Conservation (phyloP, 2,888 invertebrate species). For the Kuschelorhynchus macadamiae region DNA sequence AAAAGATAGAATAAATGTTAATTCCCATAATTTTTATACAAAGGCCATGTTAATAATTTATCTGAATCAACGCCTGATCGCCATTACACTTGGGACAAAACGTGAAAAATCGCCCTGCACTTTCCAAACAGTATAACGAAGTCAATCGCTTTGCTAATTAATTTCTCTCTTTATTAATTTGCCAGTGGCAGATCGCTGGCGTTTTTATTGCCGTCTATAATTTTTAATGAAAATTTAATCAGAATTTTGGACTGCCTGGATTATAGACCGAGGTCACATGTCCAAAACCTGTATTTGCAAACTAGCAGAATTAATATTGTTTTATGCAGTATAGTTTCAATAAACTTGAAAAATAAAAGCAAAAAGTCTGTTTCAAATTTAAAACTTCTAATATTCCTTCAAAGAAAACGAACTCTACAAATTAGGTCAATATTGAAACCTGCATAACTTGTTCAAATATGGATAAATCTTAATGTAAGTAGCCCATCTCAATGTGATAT, state of each 20-base stretch:
- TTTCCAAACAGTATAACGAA: constrained; percentile 47
- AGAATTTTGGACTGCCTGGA: constrained; percentile 62
- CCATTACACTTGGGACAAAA: constrained; percentile 41
- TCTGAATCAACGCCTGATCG: constrained; percentile 26
- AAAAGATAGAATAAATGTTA: too few species aligned
- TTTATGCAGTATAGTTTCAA: too few species aligned
- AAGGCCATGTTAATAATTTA: constrained; percentile 34
- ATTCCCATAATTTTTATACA: not conserved
- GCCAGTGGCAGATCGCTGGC: constrained; percentile 52
- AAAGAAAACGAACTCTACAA: too few species aligned
- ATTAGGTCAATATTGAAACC: too few species aligned
- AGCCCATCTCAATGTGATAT: too few species aligned
- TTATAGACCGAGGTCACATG: constrained; percentile 25
- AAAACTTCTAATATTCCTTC: too few species aligned
- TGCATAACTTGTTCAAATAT: too few species aligned
- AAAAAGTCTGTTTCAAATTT: too few species aligned
- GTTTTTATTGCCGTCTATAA: constrained; percentile 59
- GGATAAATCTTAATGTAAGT: too few species aligned
- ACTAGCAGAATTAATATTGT: too few species aligned
- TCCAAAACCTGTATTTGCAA: too few species aligned
- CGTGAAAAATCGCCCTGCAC: constrained; percentile 41
- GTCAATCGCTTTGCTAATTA: constrained; percentile 49
- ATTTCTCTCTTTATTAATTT: constrained; percentile 51
- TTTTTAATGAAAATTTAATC: constrained; percentile 66
- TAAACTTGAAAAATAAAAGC: too few species aligned